These are phyloP conservation scores for Oscheius myriophilus DNA, from an alignment of 2,888 invertebrate species.

Conservation along the genomic window DNA sequence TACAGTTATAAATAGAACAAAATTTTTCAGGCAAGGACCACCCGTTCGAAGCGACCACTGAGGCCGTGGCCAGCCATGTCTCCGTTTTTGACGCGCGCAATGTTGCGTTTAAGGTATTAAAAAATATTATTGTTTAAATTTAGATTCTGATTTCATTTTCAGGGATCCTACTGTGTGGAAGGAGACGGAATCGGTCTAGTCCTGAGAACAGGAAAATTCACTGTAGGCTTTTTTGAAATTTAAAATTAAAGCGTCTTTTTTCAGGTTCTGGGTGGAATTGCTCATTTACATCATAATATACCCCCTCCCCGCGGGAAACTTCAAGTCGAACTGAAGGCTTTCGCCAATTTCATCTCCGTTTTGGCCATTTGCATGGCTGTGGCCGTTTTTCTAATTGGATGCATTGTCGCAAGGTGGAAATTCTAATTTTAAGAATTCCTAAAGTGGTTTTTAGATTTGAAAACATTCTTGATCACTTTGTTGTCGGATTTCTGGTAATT, in stretches of 20 bases:
- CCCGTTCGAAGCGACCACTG: constrained; percentile 15
- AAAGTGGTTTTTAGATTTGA: constrained; percentile 46
- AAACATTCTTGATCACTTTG: constrained; percentile 67
- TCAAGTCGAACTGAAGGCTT: constrained; percentile 49
- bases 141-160: not conserved
- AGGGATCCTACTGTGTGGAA: constrained; percentile 66
- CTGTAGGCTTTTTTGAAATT: constrained; percentile 38
- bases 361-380: constrained; percentile 65
- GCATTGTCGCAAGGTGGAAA: constrained; percentile 57
- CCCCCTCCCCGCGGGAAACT: constrained; percentile 51
- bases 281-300: constrained; percentile 48
- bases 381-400: constrained; percentile 66
- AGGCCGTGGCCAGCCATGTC: constrained; percentile 52
- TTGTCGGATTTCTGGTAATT: constrained; percentile 68
- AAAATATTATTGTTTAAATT: not conserved
- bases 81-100: constrained; percentile 65
- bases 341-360: constrained; percentile 60
- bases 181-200: constrained; percentile 69
- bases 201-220: constrained; percentile 66
- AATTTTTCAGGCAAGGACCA: constrained; percentile 7
- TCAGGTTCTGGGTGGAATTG: constrained; percentile 52
- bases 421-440: not conserved
- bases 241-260: not conserved
- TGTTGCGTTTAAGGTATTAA: constrained; percentile 60
- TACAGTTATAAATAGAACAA: not conserved